These are phyloP conservation scores for Corythornis vintsioides DNA, from an alignment of 2,113 vertebrate genomes.

Conservation along the genomic window DNA sequence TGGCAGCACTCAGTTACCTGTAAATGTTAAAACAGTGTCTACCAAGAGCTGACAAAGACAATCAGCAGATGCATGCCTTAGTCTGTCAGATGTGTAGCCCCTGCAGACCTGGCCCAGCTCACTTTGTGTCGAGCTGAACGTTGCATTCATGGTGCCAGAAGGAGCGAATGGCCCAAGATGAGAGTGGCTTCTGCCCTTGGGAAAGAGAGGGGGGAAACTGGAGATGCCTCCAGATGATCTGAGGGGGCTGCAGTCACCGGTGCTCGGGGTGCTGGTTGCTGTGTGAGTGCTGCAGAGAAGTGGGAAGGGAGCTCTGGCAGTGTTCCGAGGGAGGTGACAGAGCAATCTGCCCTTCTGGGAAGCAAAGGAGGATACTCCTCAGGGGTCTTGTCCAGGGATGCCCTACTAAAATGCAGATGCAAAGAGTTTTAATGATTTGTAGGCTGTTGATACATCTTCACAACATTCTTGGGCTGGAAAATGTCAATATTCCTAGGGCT, in stretches of 20 bases:
- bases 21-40: conserved; percentile 65
- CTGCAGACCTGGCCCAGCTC: conserved; percentile 31
- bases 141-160: background rate
- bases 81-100: conserved; percentile 13
- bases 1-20: conserved; percentile 61
- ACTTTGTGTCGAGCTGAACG: background rate
- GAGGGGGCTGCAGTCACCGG: background rate
- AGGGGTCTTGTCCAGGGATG: background rate
- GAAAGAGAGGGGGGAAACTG: background rate
- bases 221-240: background rate
- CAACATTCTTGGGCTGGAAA: background rate
- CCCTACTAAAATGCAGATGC: background rate
- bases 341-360: background rate
- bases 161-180: background rate
- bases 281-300: background rate
- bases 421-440: background rate
- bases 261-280: background rate
- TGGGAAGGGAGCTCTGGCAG: background rate
- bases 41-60: conserved; percentile 64
- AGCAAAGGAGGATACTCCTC: background rate
- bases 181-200: background rate
- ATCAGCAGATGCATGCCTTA: conserved; percentile 59
- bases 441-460: background rate
- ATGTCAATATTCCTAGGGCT: background rate
- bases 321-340: background rate